Evolutionary conservation across 1,140 invertebrate genomes (phyloP).

Genomic region (Aporrectodea caliginosa): DNA sequence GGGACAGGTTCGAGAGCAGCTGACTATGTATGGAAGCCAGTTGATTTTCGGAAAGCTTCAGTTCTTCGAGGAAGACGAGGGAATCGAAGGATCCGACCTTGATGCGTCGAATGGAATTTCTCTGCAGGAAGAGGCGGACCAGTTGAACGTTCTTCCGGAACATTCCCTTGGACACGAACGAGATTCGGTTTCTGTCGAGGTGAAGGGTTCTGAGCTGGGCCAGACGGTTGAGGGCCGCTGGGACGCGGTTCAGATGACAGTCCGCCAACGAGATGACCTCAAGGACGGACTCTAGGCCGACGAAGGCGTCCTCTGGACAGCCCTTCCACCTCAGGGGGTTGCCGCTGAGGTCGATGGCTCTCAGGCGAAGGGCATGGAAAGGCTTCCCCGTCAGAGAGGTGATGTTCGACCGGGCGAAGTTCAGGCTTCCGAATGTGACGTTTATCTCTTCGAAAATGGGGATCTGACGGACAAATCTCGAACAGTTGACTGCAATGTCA

Average conservation of each 20-base stretch:
- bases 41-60: constrained; percentile 10
- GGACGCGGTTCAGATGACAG: constrained; percentile 8
- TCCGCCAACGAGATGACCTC: background rate
- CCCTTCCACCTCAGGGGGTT: background rate
- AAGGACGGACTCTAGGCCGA: background rate
- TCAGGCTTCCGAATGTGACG: constrained; percentile 8
- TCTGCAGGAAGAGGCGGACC: background rate
- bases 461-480: background rate
- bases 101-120: background rate
- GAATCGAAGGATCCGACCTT: background rate
- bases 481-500: background rate
- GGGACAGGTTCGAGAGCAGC: background rate
- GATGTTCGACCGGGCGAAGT: background rate
- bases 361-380: background rate
- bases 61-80: background rate
- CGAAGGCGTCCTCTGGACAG: background rate
- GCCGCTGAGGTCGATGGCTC: background rate
- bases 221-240: background rate
- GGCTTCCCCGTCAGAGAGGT: background rate
- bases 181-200: constrained; percentile 14
- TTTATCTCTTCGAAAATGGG: background rate
- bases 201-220: background rate
- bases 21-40: background rate
- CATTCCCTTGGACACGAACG: background rate
- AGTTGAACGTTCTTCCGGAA: background rate